A percentile compares a stretch with the other conserved stretches of the same genome.
Evolutionary conservation across 1,140 invertebrate species (phyloP).

Genomic region (Asobara japonica): DNA sequence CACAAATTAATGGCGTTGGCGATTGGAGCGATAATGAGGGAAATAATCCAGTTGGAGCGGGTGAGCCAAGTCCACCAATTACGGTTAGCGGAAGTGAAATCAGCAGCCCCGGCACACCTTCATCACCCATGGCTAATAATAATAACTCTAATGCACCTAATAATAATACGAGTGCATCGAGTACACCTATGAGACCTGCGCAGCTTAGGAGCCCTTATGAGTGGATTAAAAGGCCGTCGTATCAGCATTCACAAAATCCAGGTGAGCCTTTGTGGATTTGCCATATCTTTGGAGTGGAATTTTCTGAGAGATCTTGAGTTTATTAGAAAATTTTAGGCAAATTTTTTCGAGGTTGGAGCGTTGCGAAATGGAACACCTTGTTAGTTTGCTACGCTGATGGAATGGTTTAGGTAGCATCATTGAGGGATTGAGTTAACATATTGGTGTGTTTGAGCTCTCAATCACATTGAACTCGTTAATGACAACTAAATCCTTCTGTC

Average conservation of each 20-base stretch:
- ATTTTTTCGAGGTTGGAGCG: too few species aligned
- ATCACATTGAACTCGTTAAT: too few species aligned
- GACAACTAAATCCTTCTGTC: too few species aligned
- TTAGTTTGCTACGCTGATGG: too few species aligned
- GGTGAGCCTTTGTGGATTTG: constrained; percentile 68
- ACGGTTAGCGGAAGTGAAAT: constrained; percentile 75
- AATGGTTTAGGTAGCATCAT: too few species aligned
- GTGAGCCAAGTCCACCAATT: constrained; percentile 70
- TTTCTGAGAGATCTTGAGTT: too few species aligned
- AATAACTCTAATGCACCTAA: constrained; percentile 41
- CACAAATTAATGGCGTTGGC: constrained; percentile 24
- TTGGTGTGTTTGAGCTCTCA: too few species aligned
- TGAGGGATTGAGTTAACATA: too few species aligned
- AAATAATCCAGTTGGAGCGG: constrained; percentile 40
- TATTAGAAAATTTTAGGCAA: too few species aligned
- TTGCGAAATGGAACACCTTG: too few species aligned
- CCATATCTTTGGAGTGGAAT: neutral
- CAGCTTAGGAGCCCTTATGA: constrained; percentile 82
- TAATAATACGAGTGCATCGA: constrained; percentile 50
- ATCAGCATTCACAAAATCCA: constrained; percentile 83
- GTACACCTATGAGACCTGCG: constrained; percentile 67
- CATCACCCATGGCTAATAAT: constrained; percentile 46
- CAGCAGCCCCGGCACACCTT: constrained; percentile 70
- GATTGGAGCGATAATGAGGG: constrained; percentile 56
- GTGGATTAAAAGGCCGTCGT: constrained; percentile 90